A percentile compares a stretch with the other conserved stretches of the same genome.
These are phyloP conservation scores for Sarcophaga peregrina DNA, from an alignment of 1,140 invertebrate species.

Conservation along the genomic window DNA sequence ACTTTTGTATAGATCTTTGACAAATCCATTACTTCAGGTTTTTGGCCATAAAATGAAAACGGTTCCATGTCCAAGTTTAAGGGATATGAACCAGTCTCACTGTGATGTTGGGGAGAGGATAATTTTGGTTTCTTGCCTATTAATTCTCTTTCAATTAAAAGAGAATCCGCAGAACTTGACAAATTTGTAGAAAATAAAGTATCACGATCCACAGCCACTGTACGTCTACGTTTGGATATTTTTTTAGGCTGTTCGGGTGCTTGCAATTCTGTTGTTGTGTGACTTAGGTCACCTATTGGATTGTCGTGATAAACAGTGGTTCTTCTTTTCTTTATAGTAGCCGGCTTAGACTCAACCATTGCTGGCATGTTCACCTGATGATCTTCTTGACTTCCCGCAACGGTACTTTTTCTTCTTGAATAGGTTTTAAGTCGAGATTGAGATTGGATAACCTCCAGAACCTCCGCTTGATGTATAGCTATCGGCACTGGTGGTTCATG, in stretches of 20 bases:
- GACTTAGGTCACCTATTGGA: not conserved
- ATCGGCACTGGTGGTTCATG: not conserved
- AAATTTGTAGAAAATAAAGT: constrained; percentile 6
- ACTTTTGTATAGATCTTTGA: constrained; percentile 43
- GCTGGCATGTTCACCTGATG: not conserved
- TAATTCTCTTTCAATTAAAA: not conserved
- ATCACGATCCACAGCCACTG: constrained; percentile 22
- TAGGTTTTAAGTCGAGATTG: not conserved
- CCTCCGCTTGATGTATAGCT: not conserved
- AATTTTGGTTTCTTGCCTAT: constrained; percentile 2
- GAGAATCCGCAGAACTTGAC: not conserved
- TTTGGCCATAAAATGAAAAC: constrained; percentile 43
- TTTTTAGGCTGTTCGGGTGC: not conserved
- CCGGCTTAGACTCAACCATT: not conserved
- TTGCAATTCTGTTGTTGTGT: not conserved
- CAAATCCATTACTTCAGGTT: constrained; percentile 40
- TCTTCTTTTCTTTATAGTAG: not conserved
- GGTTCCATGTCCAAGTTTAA: constrained; percentile 28
- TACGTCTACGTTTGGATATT: constrained; percentile 39
- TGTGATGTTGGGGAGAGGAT: not conserved
- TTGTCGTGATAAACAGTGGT: not conserved
- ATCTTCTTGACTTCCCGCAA: not conserved
- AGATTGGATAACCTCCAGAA: not conserved
- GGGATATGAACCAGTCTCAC: not conserved
- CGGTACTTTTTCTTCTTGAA: not conserved